Base-by-base conservation (phyloP, 2,888 invertebrate genomes). In the Nymphalis urticae region DNA sequence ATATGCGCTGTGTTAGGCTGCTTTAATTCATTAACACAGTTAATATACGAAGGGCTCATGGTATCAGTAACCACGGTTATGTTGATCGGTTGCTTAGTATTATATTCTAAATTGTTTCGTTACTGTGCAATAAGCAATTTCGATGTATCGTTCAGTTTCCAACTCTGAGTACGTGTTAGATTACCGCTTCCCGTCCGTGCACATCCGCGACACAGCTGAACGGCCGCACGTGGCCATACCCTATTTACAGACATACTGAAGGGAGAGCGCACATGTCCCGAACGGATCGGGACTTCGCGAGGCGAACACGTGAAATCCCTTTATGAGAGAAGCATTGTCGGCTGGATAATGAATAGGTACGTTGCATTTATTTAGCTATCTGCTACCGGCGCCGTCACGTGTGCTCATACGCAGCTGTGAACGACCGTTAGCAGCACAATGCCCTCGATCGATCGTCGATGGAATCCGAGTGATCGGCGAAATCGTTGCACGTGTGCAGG, bases 351-450 rank as follows among this genome's bases (percentile, higher is more conserved):
- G 91, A 92, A 92, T 91, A 90, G 88, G 90, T 90, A 89, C 85
- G 82, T 88, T 87, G 86, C 89, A 90, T 92, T 92, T 91, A 92
- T 91, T 92, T 92, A 92, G 91, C 90, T 91, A 92, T 91, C 90
- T 88, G 89, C 90, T 87, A 88, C 88, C 89, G 90, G 87, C 86
- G 78, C 84, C 85, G 86, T 89, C 90, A 90, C 91, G 90, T 90
- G 91, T 88, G 86, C 83, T 84, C 84, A 83, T 88, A 84, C 89
- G 92, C 92, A 92, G 92, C 92, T 92, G 92, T 89, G 90, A 85
- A 86, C 88, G 86, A 92, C 92, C 92, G 92, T 92, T 92, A 92
- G 88, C 86, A 89, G 91, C 90, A 91, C 92, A 90, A 91, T 92
- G 91, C 88, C 92, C 92, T 90, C 90, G 88, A 91, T 92, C 91